Conservation (phyloP, 2,113 vertebrate genomes). For the Lethenteron camtschaticum region DNA sequence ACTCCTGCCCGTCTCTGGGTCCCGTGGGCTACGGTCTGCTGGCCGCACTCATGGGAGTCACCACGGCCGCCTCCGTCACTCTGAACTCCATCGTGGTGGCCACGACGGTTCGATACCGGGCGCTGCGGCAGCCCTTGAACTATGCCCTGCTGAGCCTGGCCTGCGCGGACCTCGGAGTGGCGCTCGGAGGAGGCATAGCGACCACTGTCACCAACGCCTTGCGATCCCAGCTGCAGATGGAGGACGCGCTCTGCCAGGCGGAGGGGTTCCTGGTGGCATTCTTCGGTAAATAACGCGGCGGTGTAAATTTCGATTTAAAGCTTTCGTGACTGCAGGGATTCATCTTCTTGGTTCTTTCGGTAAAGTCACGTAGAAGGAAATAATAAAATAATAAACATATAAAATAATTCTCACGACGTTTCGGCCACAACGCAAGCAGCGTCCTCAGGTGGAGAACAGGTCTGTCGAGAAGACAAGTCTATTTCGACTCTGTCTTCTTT, state of each 20-base stretch:
- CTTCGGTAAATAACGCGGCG: constrained; percentile 21
- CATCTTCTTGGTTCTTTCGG: no score
- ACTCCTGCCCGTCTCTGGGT: no score
- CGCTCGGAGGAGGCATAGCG: constrained; percentile 22
- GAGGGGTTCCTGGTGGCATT: constrained; percentile 30
- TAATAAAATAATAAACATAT: no score
- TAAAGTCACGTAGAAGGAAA: no score
- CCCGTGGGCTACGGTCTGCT: constrained; percentile 19
- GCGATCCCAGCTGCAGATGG: constrained; percentile 22
- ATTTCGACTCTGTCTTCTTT: no score
- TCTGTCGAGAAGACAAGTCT: no score
- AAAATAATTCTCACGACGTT: no score
- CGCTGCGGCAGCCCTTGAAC: constrained; percentile 30
- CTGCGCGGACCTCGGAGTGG: constrained; percentile 25
- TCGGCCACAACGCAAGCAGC: no score
- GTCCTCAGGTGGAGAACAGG: no score
- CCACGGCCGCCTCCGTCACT: constrained; percentile 22
- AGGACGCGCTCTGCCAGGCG: constrained; percentile 25
- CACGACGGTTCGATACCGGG: constrained; percentile 23
- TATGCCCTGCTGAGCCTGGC: constrained; percentile 32
- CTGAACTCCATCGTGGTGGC: constrained; percentile 27
- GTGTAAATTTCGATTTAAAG: no score
- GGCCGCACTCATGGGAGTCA: constrained; percentile 23
- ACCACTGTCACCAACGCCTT: constrained; percentile 27
- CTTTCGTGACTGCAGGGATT: no score